Evolutionary conservation across 1,140 invertebrate species (phyloP).

Genomic region (Hyposmocoma kahamanoa): DNA sequence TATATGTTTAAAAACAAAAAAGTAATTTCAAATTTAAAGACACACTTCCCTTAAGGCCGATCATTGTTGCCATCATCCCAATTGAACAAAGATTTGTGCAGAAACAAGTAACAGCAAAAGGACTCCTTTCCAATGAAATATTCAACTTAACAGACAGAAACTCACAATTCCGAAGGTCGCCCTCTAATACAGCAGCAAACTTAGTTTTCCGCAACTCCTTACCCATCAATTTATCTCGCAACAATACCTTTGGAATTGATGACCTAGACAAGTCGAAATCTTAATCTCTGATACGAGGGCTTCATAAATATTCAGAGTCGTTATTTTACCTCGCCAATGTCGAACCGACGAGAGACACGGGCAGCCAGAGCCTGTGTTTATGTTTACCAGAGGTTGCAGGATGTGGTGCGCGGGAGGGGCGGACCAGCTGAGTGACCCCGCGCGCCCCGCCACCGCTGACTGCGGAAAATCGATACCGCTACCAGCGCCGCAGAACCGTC

Average conservation of each 20-base stretch:
- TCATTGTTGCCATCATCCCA: too few species aligned
- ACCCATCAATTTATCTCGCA: constrained; percentile 19
- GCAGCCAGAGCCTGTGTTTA: constrained; percentile 53
- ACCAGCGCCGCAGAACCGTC: constrained; percentile 53
- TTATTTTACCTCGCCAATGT: constrained; percentile 63
- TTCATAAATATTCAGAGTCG: constrained; percentile 68
- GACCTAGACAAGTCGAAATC: constrained; percentile 60
- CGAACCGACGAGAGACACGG: constrained; percentile 50
- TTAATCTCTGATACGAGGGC: constrained; percentile 57
- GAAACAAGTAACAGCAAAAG: too few species aligned
- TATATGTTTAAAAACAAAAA: too few species aligned
- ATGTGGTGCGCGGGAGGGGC: constrained; percentile 20
- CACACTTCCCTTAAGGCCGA: too few species aligned
- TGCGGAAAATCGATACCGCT: constrained; percentile 65
- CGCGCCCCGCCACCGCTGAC: constrained; percentile 20
- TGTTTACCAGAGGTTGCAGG: constrained; percentile 54
- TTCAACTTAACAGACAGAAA: too few species aligned
- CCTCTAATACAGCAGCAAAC: too few species aligned
- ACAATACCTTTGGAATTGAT: constrained; percentile 42
- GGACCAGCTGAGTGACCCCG: constrained; percentile 45
- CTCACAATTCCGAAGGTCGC: too few species aligned
- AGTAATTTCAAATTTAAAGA: too few species aligned
- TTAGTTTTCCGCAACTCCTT: too few species aligned
- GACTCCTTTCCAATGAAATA: too few species aligned
- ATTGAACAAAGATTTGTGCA: too few species aligned